Conservation (phyloP, 37 sponge, comb jelly and placozoan species). For the Halichondria panicea region DNA sequence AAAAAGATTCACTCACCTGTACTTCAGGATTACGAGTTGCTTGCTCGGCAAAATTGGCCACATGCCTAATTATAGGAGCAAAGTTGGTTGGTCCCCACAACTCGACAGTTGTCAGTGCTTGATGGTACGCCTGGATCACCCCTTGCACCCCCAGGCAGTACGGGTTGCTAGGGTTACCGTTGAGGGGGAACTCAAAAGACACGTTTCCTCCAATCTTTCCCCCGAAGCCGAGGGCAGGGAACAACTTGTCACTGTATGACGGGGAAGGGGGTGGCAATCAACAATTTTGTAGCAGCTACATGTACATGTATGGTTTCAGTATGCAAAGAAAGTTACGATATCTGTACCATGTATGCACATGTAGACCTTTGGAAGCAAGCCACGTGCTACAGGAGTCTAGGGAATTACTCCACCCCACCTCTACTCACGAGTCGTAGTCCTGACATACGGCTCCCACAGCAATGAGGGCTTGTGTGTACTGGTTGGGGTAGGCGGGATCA, state of each 20-base stretch:
- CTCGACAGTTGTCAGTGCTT: constrained; percentile 44
- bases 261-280: too few species aligned
- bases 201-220: constrained; percentile 66
- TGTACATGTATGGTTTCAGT: neutral
- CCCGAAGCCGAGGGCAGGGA: constrained; percentile 94
- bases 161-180: constrained; percentile 78
- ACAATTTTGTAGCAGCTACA: neutral
- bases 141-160: constrained; percentile 78
- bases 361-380: too few species aligned
- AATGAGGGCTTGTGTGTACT: constrained; percentile 74
- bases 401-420: neutral
- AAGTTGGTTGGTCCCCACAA: constrained; percentile 86
- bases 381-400: too few species aligned
- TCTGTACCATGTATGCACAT: too few species aligned
- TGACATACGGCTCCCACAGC: constrained; percentile 86
- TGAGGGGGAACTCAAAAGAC: constrained; percentile 88
- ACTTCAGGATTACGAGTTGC: constrained; percentile 26
- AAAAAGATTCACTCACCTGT: too few species aligned
- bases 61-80: constrained; percentile 85
- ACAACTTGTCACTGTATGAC: constrained; percentile 85
- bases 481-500: constrained; percentile 63
- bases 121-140: constrained; percentile 69
- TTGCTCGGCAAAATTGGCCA: constrained; percentile 75
- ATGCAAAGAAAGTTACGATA: too few species aligned
- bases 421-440: constrained; percentile 87